Base-by-base conservation (phyloP, 2,113 vertebrate genomes). In the Platycercus adscitus region DNA sequence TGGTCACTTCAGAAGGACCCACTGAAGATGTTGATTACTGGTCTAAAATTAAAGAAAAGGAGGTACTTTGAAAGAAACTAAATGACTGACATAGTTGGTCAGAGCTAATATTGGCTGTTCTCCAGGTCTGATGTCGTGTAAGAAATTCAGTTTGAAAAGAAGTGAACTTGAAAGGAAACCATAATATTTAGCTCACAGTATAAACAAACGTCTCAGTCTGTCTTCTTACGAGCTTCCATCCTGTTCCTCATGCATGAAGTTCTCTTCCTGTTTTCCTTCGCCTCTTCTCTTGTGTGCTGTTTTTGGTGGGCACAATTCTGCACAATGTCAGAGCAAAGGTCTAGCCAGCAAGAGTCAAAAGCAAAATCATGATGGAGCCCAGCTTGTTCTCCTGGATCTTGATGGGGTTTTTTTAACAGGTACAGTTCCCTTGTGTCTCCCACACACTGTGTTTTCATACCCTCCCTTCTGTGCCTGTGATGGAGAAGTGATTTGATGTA, bases 331-430 rank as follows among this genome's bases (percentile, higher is more conserved):
- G 68, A 75, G 55, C 33, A 33, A 55, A 55, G 16, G 20, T 19
- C 35, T 14, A 55, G 21, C 50, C 37, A 61, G 31, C 17, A 55
- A 46, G 63, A 80, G 43, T 43, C 41, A 17, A 71, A 75, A 35
- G n/a, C 41, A 24, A 19, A 56, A 33, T n/a, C 14, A 3, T 8
- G 33, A 7, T 0, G 0, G 11, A 43, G 21, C 28, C 33, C 24
- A 33, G 49, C 33, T 68, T 44, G 23, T 29, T 16, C 35, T 75
- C 6, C 63, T 55, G 63, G 16, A 35, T 70, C 50, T 87, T 39
- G 39, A 18, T 37, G 33, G 8, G 13, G 0, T 23, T 41, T 77
- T 60, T 49, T 46, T 10, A 56, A 10, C 21, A 29, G 3, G 5
- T 41, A 7, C 24, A 19, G 26, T 70, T 88, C 25, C 29, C 43